phyloP scores from a whole-genome alignment of 2,113 vertebrate genomes.

The Lagopus leucura region DNA sequence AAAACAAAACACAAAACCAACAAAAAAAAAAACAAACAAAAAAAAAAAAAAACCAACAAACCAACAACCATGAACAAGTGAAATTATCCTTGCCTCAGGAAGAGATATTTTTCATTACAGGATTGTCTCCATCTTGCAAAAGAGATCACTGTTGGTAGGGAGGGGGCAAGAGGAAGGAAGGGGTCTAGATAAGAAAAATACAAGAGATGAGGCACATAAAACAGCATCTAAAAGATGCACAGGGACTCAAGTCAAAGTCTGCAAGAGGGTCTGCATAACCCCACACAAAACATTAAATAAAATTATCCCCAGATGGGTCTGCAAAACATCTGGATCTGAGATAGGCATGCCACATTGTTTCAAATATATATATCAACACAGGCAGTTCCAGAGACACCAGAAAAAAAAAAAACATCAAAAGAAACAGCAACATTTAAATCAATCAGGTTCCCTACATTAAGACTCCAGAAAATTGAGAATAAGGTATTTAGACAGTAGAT shows the following conservation, averaged over 20 bases:
- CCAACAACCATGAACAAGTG: neutral
- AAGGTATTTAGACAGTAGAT: neutral
- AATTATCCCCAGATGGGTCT: conserved; percentile 37
- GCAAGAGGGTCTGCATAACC: neutral
- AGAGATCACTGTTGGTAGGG: neutral
- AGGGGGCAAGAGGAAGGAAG: neutral
- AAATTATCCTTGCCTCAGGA: neutral
- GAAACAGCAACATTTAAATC: neutral
- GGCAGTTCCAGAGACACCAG: neutral
- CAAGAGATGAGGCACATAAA: conserved; percentile 25
- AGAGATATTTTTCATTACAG: neutral
- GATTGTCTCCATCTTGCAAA: neutral
- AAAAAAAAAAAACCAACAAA: no score
- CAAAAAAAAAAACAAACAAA: neutral
- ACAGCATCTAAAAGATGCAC: neutral
- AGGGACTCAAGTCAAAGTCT: neutral
- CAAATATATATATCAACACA: neutral
- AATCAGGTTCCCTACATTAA: neutral
- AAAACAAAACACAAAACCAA: neutral
- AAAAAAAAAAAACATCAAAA: neutral
- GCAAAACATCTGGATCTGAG: conserved; percentile 34
- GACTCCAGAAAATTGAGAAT: neutral
- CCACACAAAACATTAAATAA: neutral
- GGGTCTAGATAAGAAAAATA: neutral
- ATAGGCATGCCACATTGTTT: neutral